These are phyloP conservation scores for Leucophenga montana DNA, from an alignment of 2,888 invertebrate species.

Conservation along the genomic window DNA sequence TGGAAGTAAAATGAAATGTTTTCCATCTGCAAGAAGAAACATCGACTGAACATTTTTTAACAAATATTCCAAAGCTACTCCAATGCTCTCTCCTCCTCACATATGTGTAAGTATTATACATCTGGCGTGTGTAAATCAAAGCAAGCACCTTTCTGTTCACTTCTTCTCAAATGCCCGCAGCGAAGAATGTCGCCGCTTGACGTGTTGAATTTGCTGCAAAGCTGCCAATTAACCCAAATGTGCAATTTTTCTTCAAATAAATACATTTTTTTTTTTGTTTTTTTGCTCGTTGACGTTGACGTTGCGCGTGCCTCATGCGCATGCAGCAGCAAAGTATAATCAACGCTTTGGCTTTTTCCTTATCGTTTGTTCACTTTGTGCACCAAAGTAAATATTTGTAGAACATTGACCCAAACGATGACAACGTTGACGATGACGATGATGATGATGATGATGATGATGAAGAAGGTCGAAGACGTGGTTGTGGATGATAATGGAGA, in stretches of 20 bases:
- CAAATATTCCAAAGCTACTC: constrained; percentile 29
- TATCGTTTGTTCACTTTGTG: not conserved
- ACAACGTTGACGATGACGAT: not conserved
- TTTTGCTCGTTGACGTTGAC: not conserved
- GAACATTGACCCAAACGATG: constrained; percentile 56
- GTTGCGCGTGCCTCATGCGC: not conserved
- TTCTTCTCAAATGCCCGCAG: constrained; percentile 15
- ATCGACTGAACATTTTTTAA: not conserved
- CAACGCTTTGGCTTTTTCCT: constrained; percentile 6
- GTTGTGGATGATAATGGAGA: not conserved
- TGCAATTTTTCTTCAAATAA: not conserved
- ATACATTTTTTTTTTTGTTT: constrained; percentile 16
- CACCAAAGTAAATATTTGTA: constrained; percentile 32
- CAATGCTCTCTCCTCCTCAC: too few species aligned
- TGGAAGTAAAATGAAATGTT: too few species aligned
- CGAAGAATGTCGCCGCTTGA: not conserved
- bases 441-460: too few species aligned
- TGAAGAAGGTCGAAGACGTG: too few species aligned
- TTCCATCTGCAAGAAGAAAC: too few species aligned
- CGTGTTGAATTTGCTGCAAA: constrained; percentile 19
- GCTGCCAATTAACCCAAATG: constrained; percentile 42
- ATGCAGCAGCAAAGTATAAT: constrained; percentile 1
- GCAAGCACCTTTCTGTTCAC: not conserved
- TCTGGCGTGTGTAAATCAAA: not conserved
- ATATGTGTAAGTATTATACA: not conserved